Percentiles rank a stretch among this genome's conserved stretches.
phyloP scores from a whole-genome alignment of 2,113 vertebrate genomes.

The Oophaga pumilio region DNA sequence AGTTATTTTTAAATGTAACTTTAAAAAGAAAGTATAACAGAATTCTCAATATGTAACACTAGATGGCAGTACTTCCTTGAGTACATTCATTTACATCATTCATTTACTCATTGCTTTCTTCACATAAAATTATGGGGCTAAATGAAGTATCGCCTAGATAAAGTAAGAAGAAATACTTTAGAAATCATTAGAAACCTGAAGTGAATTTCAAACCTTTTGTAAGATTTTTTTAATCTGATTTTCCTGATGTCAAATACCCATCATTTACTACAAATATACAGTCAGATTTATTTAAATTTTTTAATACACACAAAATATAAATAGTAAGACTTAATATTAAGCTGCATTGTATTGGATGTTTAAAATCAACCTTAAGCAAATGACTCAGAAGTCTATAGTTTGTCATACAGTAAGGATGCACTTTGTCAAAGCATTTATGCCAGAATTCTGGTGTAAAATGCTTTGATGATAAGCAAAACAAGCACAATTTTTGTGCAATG shows the following conservation, averaged over 20 bases:
- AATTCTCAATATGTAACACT: conserved; percentile 2
- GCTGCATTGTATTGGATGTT: no score
- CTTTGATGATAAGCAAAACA: no score
- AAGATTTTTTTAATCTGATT: not conserved
- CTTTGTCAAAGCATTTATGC: no score
- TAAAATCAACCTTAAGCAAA: no score
- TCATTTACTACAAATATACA: not conserved
- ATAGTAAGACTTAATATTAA: no score
- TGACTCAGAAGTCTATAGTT: no score
- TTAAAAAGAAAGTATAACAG: not conserved
- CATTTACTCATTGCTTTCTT: not conserved
- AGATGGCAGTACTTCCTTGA: conserved; percentile 36
- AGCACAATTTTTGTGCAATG: no score
- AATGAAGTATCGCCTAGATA: conserved; percentile 11
- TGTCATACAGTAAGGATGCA: no score
- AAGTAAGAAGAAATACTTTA: not conserved
- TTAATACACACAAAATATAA: no score
- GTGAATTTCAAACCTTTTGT: not conserved
- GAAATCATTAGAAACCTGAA: not conserved
- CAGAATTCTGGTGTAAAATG: no score
- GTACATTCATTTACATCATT: not conserved
- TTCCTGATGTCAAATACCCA: not conserved
- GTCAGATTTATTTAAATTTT: no score
- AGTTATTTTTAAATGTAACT: not conserved
- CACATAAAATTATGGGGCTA: not conserved